These are phyloP conservation scores for Choristoneura rosaceana DNA, from an alignment of 2,888 invertebrate genomes.

Conservation along the genomic window DNA sequence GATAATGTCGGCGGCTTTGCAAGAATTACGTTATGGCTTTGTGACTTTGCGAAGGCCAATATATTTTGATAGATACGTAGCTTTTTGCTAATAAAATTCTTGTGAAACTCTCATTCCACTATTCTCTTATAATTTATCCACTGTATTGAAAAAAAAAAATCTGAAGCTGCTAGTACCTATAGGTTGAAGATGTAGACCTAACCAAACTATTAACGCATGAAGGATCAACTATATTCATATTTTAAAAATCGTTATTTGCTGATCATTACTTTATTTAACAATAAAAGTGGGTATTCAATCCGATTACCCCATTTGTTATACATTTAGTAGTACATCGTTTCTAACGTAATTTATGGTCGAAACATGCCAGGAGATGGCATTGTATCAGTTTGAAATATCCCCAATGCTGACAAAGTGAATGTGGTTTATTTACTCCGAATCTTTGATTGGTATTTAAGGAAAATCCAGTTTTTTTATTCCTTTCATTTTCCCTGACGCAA, in stretches of 20 bases:
- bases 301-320: background rate
- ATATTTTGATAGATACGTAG: conserved; percentile 39
- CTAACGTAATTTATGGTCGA: conserved; percentile 22
- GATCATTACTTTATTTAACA: too few relatives aligned
- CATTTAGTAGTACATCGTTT: background rate
- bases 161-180: too few relatives aligned
- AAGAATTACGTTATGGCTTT: conserved; percentile 42
- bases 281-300: too few relatives aligned
- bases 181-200: too few relatives aligned
- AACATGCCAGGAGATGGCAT: background rate
- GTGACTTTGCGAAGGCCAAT: conserved; percentile 33
- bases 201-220: too few relatives aligned
- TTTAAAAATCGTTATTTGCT: too few relatives aligned
- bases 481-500: background rate
- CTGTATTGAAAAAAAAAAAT: too few relatives aligned
- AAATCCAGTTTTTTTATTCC: background rate
- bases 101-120: background rate
- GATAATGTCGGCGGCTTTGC: conserved; percentile 42
- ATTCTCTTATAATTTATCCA: background rate
- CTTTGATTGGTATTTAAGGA: background rate
- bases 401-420: conserved; percentile 1
- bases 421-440: background rate
- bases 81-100: background rate
- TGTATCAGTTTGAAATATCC: conserved; percentile 14
- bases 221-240: too few relatives aligned